A percentile compares a stretch with the other conserved stretches of the same genome.
These are phyloP conservation scores for Aradophagus sp. DNA, from an alignment of 1,140 invertebrate species.

Conservation along the genomic window DNA sequence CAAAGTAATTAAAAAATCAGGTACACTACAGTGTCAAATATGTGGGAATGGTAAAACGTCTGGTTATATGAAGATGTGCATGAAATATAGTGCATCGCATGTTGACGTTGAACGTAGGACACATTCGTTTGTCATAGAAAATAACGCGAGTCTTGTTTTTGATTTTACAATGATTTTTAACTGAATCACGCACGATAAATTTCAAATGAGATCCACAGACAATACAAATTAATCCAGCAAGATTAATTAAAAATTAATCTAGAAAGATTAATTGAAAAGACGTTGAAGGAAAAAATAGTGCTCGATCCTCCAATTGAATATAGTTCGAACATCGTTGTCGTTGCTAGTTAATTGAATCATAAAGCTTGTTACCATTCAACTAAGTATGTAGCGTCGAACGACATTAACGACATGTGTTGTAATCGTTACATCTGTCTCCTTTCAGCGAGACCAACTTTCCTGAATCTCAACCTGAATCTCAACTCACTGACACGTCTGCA, in stretches of 20 bases:
- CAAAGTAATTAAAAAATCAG: constrained; percentile 61
- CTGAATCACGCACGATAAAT: no score
- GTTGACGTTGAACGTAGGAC: constrained; percentile 54
- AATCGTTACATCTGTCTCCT: constrained; percentile 75
- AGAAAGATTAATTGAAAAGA: no score
- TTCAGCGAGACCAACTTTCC: constrained; percentile 96
- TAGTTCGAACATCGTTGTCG: no score
- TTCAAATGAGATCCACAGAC: no score
- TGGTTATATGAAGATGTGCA: constrained; percentile 33
- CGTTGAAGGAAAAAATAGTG: no score
- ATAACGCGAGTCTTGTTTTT: no score
- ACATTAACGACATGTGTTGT: constrained; percentile 51
- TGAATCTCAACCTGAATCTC: constrained; percentile 95
- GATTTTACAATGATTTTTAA: no score
- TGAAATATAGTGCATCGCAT: constrained; percentile 51
- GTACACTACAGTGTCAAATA: constrained; percentile 31
- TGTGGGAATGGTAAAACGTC: constrained; percentile 24
- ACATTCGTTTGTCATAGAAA: constrained; percentile 45
- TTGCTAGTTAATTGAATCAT: no score
- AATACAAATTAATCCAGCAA: no score
- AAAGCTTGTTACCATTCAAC: constrained; percentile 29
- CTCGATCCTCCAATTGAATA: no score
- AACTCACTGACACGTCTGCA: constrained; percentile 89
- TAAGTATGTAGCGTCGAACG: constrained; percentile 47
- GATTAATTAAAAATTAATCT: no score